Base-by-base conservation (phyloP, 37 sponge, comb jelly and placozoan species). In the Aphrocallistes beatrix region DNA sequence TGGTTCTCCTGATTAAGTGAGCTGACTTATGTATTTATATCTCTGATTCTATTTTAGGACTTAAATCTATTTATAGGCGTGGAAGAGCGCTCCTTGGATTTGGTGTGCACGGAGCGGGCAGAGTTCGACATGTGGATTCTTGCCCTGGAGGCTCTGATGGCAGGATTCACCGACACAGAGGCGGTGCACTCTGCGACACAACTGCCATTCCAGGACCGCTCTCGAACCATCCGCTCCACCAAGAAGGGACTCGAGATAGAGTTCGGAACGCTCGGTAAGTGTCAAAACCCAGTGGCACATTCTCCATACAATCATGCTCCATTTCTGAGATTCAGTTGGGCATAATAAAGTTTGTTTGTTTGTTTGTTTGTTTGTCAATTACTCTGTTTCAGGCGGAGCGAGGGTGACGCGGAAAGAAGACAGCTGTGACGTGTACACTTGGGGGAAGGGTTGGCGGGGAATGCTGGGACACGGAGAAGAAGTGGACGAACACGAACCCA, bases 401-500 rank as follows among this genome's bases (percentile, higher is more conserved):
- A 19, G 75, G 28, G 75, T 60, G 25, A 60, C 37, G 39, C 82
- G 39, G 37, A 49, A 60, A 13, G 75, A 60, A 8, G 75, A 60
- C 75, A 60, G 75, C 37, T 93, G 93, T 91, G 96, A 93, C 82
- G 81, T 95, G 37, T 95, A 95, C 89, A 91, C 93, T 0, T 95
- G 96, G 93, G 96, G 96, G 0, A 36, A 38, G 1, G 96, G 93
- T 9, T 40, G 38, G 8, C 84, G 89, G 28, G 93, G 96, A 34
- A 86, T 91, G 81, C 87, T 95, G 38, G 96, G 96, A 0, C 96
- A 95, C 82, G 89, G 92, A 28, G 96, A 95, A 19, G 93, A 93
- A 48, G 85, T 85, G 37, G 51, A 82, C 23, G 89, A 91, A 89
- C 37, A 36, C 28, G 13, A 82, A 6, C 96, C 96, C 0, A 51